These are phyloP conservation scores for Phylloscopus trochiloides DNA, from an alignment of 2,113 vertebrate genomes.

Conservation along the genomic window DNA sequence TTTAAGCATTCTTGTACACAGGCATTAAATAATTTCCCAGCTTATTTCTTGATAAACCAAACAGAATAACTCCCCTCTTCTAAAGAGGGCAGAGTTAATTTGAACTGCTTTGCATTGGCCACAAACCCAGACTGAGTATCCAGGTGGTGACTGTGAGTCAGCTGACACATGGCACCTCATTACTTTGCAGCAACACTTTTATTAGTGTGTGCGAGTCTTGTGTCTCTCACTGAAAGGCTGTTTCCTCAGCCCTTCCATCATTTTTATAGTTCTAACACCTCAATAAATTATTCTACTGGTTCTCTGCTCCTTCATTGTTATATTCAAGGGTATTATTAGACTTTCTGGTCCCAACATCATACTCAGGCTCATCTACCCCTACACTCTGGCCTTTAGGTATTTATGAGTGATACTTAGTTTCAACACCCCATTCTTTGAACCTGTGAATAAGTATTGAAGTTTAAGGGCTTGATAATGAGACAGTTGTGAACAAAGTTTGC, in stretches of 20 bases:
- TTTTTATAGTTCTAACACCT: background rate
- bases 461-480: background rate
- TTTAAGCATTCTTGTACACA: background rate
- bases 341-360: background rate
- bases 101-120: background rate
- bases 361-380: background rate
- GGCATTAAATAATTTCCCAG: background rate
- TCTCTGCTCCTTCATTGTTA: background rate
- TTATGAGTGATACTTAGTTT: background rate
- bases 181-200: background rate
- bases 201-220: background rate
- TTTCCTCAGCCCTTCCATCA: conserved; percentile 7
- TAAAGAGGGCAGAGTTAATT: background rate
- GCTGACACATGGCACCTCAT: background rate
- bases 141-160: conserved; percentile 21
- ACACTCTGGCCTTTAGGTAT: background rate
- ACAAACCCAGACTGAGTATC: background rate
- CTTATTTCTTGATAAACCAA: background rate
- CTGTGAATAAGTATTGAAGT: background rate
- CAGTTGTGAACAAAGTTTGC: background rate
- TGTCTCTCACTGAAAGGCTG: background rate
- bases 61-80: background rate
- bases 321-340: background rate
- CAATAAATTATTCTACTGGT: background rate
- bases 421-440: background rate